phyloP scores from a whole-genome alignment of 2,888 invertebrate genomes.

The Patella caerulea region DNA sequence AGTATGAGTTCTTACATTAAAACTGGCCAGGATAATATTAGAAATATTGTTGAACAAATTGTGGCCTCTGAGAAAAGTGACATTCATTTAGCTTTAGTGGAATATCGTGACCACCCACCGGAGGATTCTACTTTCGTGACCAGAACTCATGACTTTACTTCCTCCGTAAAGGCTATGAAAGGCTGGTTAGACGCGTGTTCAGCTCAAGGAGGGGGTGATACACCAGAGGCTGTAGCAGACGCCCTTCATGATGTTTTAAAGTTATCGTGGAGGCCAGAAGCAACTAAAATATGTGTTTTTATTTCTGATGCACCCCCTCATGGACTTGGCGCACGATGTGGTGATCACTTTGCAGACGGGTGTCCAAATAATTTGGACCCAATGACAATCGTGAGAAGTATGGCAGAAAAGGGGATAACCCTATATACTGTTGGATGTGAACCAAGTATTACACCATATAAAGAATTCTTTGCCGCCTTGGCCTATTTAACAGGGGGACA shows the following conservation, averaged over 20 bases:
- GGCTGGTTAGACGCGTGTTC: conserved; percentile 53
- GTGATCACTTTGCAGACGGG: conserved; percentile 61
- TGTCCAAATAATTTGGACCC: conserved; percentile 65
- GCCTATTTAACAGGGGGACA: conserved; percentile 65
- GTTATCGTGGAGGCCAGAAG: conserved; percentile 59
- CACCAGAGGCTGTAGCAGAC: conserved; percentile 66
- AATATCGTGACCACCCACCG: conserved; percentile 67
- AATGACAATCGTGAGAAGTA: conserved; percentile 48
- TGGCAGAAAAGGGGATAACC: conserved; percentile 63
- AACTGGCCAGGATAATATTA: conserved; percentile 58
- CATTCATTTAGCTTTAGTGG: conserved; percentile 62
- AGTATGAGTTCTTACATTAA: conserved; percentile 66
- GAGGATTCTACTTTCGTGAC: conserved; percentile 61
- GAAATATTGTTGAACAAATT: conserved; percentile 62
- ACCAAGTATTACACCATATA: conserved; percentile 55
- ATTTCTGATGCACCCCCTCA: conserved; percentile 67
- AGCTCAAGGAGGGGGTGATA: conserved; percentile 64
- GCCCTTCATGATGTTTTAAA: conserved; percentile 62
- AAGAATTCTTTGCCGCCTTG: conserved; percentile 63
- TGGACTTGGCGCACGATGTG: conserved; percentile 43
- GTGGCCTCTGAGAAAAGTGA: conserved; percentile 61
- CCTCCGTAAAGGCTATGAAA: conserved; percentile 59
- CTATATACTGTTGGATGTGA: conserved; percentile 65
- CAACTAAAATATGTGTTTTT: conserved; percentile 64
- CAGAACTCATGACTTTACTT: conserved; percentile 62